Evolutionary conservation across 2,888 invertebrate species (phyloP).

Genomic region (Andrena fulva): DNA sequence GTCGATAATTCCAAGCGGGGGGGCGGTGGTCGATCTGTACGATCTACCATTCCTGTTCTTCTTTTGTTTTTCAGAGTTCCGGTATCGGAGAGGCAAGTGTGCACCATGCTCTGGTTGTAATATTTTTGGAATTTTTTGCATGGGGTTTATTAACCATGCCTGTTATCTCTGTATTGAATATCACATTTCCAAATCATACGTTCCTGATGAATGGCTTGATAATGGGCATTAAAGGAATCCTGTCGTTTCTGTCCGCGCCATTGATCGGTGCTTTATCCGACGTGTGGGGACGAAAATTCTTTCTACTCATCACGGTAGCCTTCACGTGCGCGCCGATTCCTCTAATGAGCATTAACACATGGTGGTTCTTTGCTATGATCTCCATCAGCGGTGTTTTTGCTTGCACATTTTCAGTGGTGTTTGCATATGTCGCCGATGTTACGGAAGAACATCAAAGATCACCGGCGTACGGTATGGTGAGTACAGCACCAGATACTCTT

Average conservation of each 20-base stretch:
- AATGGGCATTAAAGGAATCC: constrained; percentile 98
- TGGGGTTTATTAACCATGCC: constrained; percentile 99
- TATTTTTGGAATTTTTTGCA: constrained; percentile 99
- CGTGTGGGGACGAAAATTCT: constrained; percentile 99
- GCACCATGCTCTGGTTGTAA: constrained; percentile 99
- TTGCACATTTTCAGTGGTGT: constrained; percentile 99
- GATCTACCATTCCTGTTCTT: constrained; percentile 49
- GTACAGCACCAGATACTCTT: constrained; percentile 13
- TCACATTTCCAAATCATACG: constrained; percentile 99
- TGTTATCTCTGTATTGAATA: constrained; percentile 96
- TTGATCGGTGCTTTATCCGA: constrained; percentile 98
- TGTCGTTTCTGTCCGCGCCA: constrained; percentile 99
- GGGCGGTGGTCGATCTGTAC: constrained; percentile 10
- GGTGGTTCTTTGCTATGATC: constrained; percentile 99
- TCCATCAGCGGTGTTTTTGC: constrained; percentile 99
- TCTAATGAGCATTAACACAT: constrained; percentile 99
- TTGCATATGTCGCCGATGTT: constrained; percentile 99
- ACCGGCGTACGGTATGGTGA: constrained; percentile 96
- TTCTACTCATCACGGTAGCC: constrained; percentile 98
- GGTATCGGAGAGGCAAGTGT: constrained; percentile 98
- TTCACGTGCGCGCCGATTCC: constrained; percentile 99
- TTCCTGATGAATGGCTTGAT: constrained; percentile 99
- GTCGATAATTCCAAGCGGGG: neutral
- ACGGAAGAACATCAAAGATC: constrained; percentile 98
- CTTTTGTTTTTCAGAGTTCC: constrained; percentile 87